Evolutionary conservation across 1,140 invertebrate genomes (phyloP).

Genomic region (Doryteuthis pealeii): DNA sequence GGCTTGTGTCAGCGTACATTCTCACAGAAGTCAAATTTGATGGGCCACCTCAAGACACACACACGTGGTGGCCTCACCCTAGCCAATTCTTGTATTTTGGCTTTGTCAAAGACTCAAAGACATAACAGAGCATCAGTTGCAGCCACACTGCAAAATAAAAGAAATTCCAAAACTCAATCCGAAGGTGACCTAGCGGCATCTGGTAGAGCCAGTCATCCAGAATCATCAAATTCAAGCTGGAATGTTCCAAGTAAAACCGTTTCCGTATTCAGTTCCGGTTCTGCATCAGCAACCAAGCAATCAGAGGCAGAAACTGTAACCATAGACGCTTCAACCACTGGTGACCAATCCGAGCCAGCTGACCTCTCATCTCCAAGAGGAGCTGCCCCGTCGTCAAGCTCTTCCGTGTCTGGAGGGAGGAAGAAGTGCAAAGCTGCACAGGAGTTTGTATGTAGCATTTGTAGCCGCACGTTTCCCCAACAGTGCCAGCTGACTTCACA

Average conservation of each 20-base stretch:
- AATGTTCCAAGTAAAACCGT: not conserved
- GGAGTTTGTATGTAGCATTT: constrained; percentile 74
- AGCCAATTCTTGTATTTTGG: not conserved
- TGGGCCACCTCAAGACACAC: constrained; percentile 19
- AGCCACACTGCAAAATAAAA: not conserved
- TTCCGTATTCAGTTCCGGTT: not conserved
- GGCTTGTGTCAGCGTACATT: constrained; percentile 43
- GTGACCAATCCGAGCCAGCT: not conserved
- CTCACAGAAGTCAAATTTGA: constrained; percentile 25
- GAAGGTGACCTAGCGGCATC: not conserved
- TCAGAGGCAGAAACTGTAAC: not conserved
- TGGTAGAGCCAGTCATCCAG: not conserved
- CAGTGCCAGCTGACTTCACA: constrained; percentile 92
- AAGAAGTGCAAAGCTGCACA: not conserved
- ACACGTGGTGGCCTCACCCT: not conserved
- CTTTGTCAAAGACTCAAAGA: not conserved
- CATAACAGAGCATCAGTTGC: not conserved
- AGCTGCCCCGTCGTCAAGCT: not conserved
- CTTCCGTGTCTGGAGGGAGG: not conserved
- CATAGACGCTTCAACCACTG: not conserved
- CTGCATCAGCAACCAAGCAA: not conserved
- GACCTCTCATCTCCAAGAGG: not conserved
- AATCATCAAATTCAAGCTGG: not conserved
- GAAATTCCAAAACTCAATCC: not conserved
- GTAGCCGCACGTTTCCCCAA: constrained; percentile 83